These are phyloP conservation scores for Nyctibius bracteatus DNA, from an alignment of 2,113 vertebrate genomes.

Conservation along the genomic window DNA sequence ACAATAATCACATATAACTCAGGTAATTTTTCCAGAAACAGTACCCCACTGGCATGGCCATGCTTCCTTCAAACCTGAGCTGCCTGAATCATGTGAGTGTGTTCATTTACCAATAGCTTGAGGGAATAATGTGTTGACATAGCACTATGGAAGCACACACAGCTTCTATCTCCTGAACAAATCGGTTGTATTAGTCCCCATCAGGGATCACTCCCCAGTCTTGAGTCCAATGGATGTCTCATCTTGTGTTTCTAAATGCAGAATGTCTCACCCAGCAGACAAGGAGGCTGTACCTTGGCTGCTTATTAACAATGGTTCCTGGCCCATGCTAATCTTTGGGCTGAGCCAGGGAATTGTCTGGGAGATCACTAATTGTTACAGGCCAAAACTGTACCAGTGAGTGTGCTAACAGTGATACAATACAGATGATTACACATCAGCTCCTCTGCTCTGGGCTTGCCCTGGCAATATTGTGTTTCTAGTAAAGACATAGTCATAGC, in stretches of 20 bases:
- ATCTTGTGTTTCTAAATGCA: not conserved
- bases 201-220: not conserved
- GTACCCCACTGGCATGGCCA: not conserved
- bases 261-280: not conserved
- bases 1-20: not conserved
- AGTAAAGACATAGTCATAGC: not conserved
- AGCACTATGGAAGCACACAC: not conserved
- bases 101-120: not conserved
- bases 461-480: not conserved
- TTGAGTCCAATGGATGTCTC: not conserved
- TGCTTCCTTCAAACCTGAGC: not conserved
- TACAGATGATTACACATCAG: not conserved
- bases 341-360: not conserved
- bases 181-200: not conserved
- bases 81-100: not conserved
- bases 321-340: not conserved
- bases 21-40: not conserved
- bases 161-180: not conserved
- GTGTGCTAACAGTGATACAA: not conserved
- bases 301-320: not conserved
- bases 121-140: not conserved
- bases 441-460: not conserved
- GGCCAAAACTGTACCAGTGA: not conserved
- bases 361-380: not conserved
- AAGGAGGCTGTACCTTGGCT: not conserved